Percentiles rank a stretch among this genome's conserved stretches.
Conservation (phyloP, 2,113 vertebrate genomes). For the Oreochromis niloticus region DNA sequence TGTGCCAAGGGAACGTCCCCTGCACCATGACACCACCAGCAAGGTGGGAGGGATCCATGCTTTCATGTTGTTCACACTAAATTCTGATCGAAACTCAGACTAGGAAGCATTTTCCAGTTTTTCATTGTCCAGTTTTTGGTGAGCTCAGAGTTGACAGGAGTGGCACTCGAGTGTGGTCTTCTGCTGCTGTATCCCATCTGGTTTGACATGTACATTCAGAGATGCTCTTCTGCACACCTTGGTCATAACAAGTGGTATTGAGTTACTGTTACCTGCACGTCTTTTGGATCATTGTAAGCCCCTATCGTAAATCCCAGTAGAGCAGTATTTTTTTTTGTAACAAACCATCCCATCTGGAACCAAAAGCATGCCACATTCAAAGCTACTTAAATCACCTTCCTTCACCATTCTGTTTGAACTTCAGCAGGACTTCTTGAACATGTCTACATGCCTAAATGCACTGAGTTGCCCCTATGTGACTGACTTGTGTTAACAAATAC, state of each 20-base stretch:
- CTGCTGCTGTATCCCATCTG: neutral
- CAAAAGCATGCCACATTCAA: neutral
- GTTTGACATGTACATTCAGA: accelerated
- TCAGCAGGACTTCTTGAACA: neutral
- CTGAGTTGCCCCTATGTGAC: accelerated
- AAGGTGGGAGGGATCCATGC: neutral
- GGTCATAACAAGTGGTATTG: neutral
- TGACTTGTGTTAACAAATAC: neutral
- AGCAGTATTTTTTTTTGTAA: neutral
- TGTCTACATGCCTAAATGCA: neutral
- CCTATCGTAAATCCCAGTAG: accelerated
- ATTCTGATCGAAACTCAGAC: neutral
- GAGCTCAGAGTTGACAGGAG: neutral
- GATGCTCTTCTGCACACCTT: neutral
- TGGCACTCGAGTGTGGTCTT: neutral
- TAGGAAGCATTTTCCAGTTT: neutral
- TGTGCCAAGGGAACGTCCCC: accelerated
- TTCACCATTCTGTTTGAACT: neutral
- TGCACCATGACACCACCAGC: neutral
- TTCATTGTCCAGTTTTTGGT: neutral
- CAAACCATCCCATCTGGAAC: accelerated
- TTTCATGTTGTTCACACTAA: neutral
- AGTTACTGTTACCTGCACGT: neutral
- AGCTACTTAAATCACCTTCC: neutral
- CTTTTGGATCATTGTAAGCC: accelerated